Conservation (phyloP, 2,797 vertebrate species). For the Esox lucius region DNA sequence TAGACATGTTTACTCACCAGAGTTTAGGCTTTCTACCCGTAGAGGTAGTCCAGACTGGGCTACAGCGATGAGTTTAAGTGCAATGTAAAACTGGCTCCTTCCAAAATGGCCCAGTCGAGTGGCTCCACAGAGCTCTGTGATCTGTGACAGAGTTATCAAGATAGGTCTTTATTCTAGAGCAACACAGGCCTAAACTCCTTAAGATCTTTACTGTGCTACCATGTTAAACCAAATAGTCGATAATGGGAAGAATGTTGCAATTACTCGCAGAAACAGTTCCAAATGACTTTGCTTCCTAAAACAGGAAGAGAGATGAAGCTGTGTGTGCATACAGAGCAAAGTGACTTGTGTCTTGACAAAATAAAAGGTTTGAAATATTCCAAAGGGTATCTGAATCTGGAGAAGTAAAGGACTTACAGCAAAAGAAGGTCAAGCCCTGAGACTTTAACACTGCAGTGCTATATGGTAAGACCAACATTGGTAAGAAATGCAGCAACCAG, state of each 20-base stretch:
- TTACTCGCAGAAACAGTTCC: neutral
- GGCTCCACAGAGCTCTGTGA: constrained; percentile 96
- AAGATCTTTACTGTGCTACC: neutral
- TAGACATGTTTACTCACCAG: constrained; percentile 76
- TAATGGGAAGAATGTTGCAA: neutral
- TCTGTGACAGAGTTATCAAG: constrained; percentile 72
- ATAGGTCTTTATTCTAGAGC: neutral
- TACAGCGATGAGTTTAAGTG: constrained; percentile 96
- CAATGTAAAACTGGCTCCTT: constrained; percentile 98
- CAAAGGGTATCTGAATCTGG: neutral
- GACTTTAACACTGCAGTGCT: neutral
- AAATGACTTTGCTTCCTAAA: neutral
- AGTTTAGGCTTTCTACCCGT: constrained; percentile 95
- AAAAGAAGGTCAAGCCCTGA: neutral
- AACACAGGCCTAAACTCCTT: neutral
- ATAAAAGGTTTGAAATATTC: neutral
- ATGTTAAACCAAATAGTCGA: neutral
- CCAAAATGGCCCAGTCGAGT: constrained; percentile 97
- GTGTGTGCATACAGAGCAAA: neutral
- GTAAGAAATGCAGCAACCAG: neutral
- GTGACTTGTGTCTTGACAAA: neutral
- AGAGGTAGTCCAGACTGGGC: constrained; percentile 94
- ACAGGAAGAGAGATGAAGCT: constrained; percentile 7
- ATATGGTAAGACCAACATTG: neutral
- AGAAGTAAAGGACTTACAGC: neutral